These are phyloP conservation scores for Timema podura DNA, from an alignment of 2,888 invertebrate species.

Conservation along the genomic window DNA sequence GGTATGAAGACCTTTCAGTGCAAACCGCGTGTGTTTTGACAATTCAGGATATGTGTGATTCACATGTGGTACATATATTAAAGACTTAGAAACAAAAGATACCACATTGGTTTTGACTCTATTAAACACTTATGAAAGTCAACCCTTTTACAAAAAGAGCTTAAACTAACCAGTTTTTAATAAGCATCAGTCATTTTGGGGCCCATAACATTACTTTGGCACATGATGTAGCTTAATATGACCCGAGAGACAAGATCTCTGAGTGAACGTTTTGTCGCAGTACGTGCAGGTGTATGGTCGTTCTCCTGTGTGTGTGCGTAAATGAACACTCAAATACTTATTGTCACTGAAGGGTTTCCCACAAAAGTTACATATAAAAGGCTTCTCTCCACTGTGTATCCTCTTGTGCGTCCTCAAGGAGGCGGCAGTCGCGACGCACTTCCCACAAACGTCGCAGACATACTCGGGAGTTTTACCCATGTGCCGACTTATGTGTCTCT, in stretches of 20 bases:
- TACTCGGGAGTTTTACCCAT: conserved; percentile 46
- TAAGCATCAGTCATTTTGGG: no score
- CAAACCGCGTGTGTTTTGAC: no score
- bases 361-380: conserved; percentile 54
- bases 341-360: conserved; percentile 43
- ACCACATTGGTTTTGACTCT: no score
- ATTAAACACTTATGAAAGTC: no score
- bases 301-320: conserved; percentile 39
- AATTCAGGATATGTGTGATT: no score
- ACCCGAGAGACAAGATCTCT: conserved; percentile 40
- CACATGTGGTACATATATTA: no score
- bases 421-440: conserved; percentile 55
- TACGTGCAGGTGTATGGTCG: conserved; percentile 39
- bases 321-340: conserved; percentile 38
- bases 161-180: no score
- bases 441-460: conserved; percentile 59
- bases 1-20: no score
- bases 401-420: conserved; percentile 59
- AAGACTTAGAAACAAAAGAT: no score
- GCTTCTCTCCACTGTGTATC: conserved; percentile 60
- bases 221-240: conserved; percentile 36
- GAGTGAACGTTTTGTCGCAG: conserved; percentile 40
- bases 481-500: conserved; percentile 45
- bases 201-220: no score
- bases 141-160: no score